These are phyloP conservation scores for Tursiops truncatus DNA, from an alignment of 2,113 vertebrate genomes.

Conservation along the genomic window DNA sequence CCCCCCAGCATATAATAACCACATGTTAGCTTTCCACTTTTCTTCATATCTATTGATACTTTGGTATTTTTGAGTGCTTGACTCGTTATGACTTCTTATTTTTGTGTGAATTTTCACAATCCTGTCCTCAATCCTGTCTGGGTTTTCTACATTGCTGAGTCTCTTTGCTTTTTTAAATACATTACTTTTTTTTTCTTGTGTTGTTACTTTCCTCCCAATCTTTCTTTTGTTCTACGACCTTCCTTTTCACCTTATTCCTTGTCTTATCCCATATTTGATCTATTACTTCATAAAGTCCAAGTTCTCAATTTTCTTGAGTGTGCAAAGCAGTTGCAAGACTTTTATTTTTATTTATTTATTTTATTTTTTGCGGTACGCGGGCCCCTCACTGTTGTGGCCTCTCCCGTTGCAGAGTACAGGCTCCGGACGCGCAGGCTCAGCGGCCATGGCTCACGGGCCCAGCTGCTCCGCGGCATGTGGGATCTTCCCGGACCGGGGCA, in stretches of 20 bases:
- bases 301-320: neutral
- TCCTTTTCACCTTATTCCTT: constrained; percentile 10
- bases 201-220: neutral
- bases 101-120: neutral
- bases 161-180: neutral
- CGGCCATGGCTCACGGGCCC: too few relatives aligned
- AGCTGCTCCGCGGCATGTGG: too few relatives aligned
- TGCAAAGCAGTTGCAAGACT: neutral
- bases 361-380: too few relatives aligned
- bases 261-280: neutral
- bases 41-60: neutral
- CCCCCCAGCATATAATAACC: neutral
- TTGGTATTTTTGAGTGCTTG: neutral
- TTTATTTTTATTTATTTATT: neutral
- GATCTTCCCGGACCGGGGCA: too few relatives aligned
- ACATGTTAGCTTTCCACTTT: neutral
- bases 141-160: neutral
- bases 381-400: too few relatives aligned
- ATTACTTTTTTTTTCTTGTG: neutral
- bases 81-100: neutral
- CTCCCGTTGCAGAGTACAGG: too few relatives aligned
- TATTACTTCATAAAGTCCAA: neutral
- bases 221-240: neutral
- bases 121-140: neutral
- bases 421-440: too few relatives aligned